These are phyloP conservation scores for Hypsibius dujardini DNA, from an alignment of 1,140 invertebrate species.

Conservation along the genomic window DNA sequence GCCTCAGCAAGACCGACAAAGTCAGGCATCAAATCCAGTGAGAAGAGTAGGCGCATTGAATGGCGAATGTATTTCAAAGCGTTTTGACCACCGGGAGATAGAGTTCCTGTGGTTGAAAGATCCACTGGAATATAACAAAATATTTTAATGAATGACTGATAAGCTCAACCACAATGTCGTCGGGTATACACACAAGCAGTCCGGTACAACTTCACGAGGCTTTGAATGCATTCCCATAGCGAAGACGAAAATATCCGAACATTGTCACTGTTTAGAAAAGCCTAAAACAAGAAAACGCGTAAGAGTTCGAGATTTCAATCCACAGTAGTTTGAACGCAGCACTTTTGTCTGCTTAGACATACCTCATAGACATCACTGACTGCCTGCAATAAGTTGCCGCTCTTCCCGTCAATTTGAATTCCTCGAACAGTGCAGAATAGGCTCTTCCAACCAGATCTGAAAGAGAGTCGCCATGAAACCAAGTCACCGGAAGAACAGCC, in stretches of 20 bases:
- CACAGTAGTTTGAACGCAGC: neutral
- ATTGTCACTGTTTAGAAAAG: conserved; percentile 11
- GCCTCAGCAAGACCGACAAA: neutral
- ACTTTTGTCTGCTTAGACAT: neutral
- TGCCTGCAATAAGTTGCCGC: conserved; percentile 12
- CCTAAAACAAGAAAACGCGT: conserved; percentile 11
- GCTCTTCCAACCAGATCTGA: conserved; percentile 12
- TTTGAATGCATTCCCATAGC: conserved; percentile 13
- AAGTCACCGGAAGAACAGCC: no score
- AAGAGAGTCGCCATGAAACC: neutral
- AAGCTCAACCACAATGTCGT: neutral
- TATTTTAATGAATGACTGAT: neutral
- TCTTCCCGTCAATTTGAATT: conserved; percentile 1
- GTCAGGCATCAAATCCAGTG: neutral
- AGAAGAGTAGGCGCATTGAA: neutral
- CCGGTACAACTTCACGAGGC: conserved; percentile 5
- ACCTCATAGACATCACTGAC: conserved; percentile 15
- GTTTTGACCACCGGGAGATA: neutral
- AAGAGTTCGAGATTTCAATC: neutral
- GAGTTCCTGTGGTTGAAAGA: neutral
- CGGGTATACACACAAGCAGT: neutral
- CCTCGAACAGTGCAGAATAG: conserved; percentile 12
- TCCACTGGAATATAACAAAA: conserved; percentile 4
- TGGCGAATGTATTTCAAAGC: conserved; percentile 11
- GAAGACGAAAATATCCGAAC: neutral